phyloP scores from a whole-genome alignment of 2,888 invertebrate species.

The Arge pagana region DNA sequence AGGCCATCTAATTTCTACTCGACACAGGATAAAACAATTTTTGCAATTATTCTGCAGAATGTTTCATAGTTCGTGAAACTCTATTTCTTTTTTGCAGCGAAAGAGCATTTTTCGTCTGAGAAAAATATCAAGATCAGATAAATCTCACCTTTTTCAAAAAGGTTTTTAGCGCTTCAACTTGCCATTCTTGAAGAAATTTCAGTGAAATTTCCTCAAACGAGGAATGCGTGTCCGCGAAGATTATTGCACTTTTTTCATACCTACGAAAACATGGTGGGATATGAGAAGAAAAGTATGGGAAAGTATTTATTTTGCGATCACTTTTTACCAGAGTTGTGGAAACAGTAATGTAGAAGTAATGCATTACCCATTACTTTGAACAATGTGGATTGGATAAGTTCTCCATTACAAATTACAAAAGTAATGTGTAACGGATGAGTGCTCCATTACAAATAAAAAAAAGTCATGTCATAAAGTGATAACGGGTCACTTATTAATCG shows the following conservation, averaged over 20 bases:
- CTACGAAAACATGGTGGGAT: constrained; percentile 41
- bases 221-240: constrained; percentile 87
- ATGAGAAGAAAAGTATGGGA: constrained; percentile 1
- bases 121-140: not conserved
- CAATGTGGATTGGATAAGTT: no score
- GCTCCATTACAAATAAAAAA: constrained; percentile 4
- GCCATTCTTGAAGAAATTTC: constrained; percentile 81
- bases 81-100: constrained; percentile 2
- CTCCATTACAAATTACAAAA: no score
- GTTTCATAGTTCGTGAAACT: not conserved
- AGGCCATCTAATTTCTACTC: constrained; percentile 75
- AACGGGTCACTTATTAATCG: no score
- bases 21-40: constrained; percentile 16
- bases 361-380: no score
- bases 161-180: constrained; percentile 84
- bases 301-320: constrained; percentile 1
- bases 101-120: no score
- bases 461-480: no score
- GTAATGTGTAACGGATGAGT: no score
- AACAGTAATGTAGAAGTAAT: constrained; percentile 16
- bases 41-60: not conserved
- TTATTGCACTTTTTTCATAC: constrained; percentile 81
- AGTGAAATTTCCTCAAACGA: constrained; percentile 94
- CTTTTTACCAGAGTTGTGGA: not conserved
- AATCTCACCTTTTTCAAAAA: constrained; percentile 71